A percentile compares a stretch with the other conserved stretches of the same genome.
These are phyloP conservation scores for Echiichthys vipera DNA, from an alignment of 2,797 vertebrate species.

Conservation along the genomic window DNA sequence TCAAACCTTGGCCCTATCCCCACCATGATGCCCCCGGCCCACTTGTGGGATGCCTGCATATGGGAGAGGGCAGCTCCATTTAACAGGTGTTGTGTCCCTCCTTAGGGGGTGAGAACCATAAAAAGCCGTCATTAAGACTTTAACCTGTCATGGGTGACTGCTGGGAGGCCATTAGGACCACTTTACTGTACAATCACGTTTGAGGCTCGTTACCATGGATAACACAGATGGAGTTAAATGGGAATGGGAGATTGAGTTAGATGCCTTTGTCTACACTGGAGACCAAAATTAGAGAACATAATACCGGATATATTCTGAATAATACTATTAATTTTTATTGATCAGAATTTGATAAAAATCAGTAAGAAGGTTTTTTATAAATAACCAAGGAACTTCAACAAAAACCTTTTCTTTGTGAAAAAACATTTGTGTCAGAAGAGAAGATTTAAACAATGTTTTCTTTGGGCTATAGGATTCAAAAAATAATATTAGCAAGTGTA, in stretches of 20 bases:
- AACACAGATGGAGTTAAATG: conserved; percentile 73
- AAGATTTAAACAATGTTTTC: too few species aligned
- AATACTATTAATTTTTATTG: too few species aligned
- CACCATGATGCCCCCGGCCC: conserved; percentile 32
- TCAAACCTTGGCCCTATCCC: conserved; percentile 34
- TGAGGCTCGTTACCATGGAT: conserved; percentile 74
- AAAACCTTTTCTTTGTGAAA: too few species aligned
- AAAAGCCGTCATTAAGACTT: conserved; percentile 82
- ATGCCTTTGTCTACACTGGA: conserved; percentile 65
- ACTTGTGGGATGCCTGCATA: conserved; percentile 68
- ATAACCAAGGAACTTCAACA: too few species aligned
- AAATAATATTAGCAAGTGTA: too few species aligned
- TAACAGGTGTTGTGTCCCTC: conserved; percentile 83
- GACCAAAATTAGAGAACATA: too few species aligned
- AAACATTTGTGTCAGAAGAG: too few species aligned
- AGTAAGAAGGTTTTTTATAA: too few species aligned
- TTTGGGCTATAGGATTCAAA: too few species aligned
- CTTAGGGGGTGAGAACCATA: conserved; percentile 70
- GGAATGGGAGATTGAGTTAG: conserved; percentile 56
- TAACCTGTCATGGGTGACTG: conserved; percentile 86
- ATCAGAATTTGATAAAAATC: too few species aligned
- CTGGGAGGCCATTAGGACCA: conserved; percentile 79
- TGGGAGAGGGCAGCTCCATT: conserved; percentile 65
- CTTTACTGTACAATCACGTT: conserved; percentile 82
- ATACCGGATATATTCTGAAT: too few species aligned